These are phyloP conservation scores for Stomatorhinus walkeri DNA, from an alignment of 2,797 vertebrate genomes.

Conservation along the genomic window DNA sequence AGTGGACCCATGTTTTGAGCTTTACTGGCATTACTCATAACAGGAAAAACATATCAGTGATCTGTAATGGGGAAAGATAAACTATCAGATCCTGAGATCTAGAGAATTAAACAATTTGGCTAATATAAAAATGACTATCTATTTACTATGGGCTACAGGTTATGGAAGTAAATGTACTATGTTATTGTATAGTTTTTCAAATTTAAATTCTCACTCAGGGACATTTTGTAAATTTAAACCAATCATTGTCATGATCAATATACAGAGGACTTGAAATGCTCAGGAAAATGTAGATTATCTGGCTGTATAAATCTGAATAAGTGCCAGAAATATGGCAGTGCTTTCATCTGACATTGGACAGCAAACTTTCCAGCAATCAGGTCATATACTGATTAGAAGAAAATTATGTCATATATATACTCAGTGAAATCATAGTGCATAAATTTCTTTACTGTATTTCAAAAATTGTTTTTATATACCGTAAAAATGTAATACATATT, in stretches of 20 bases:
- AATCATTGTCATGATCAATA: too few relatives aligned
- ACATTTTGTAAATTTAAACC: background rate
- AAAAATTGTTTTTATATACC: background rate
- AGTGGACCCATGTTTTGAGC: background rate
- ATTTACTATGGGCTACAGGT: background rate
- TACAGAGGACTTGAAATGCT: background rate
- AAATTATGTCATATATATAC: background rate
- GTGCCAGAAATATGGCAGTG: background rate
- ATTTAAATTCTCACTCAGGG: too few relatives aligned
- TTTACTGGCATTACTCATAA: background rate
- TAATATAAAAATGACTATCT: background rate
- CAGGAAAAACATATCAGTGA: background rate
- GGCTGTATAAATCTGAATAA: background rate
- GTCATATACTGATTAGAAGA: background rate
- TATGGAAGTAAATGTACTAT: background rate
- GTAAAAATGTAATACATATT: background rate
- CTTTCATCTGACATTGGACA: background rate
- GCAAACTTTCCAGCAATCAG: background rate
- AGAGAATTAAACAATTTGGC: background rate
- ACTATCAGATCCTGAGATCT: background rate
- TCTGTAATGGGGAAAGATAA: background rate
- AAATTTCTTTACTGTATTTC: background rate
- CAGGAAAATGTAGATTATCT: background rate
- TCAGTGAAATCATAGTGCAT: background rate
- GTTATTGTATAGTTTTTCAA: background rate